These are phyloP conservation scores for Sebastes goodei DNA, from an alignment of 2,797 vertebrate species.

Conservation along the genomic window DNA sequence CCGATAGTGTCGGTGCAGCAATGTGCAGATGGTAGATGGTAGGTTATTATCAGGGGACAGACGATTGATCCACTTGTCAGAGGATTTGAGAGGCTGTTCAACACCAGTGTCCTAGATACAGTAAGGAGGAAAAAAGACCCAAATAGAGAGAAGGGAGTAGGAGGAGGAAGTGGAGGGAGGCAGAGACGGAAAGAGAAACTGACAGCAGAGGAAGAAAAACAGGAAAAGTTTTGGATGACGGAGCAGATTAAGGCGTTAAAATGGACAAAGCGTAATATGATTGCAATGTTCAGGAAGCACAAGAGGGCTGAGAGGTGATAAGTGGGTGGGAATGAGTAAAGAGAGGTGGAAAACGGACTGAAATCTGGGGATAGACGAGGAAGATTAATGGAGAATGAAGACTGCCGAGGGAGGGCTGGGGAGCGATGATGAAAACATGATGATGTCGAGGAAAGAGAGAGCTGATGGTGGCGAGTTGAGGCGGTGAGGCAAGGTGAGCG, in stretches of 20 bases:
- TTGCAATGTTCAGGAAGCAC: conserved; percentile 28
- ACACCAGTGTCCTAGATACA: conserved; percentile 67
- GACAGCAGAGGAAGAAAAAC: conserved; percentile 43
- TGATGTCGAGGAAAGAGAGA: conserved; percentile 41
- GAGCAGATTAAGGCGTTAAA: conserved; percentile 30
- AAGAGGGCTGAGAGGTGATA: conserved; percentile 22
- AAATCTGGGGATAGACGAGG: conserved; percentile 36
- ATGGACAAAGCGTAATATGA: conserved; percentile 28
- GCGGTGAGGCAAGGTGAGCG: conserved; percentile 20
- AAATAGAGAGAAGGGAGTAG: conserved; percentile 27
- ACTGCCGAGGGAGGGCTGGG: conserved; percentile 29
- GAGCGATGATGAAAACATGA: conserved; percentile 54
- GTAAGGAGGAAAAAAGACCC: conserved; percentile 32
- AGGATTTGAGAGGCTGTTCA: conserved; percentile 63
- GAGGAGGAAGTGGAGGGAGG: conserved; percentile 12
- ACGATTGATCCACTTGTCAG: conserved; percentile 76
- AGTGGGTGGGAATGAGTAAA: conserved; percentile 59
- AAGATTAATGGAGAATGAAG: conserved; percentile 51
- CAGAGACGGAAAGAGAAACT: conserved; percentile 35
- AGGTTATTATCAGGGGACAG: conserved; percentile 68
- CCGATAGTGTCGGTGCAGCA: conserved; percentile 26
- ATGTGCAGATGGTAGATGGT: conserved; percentile 58
- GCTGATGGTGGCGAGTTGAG: conserved; percentile 13
- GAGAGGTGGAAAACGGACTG: conserved; percentile 51
- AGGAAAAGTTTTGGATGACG: conserved; percentile 45